Conservation (phyloP, 2,797 vertebrate genomes). For the Spinus pinus region DNA sequence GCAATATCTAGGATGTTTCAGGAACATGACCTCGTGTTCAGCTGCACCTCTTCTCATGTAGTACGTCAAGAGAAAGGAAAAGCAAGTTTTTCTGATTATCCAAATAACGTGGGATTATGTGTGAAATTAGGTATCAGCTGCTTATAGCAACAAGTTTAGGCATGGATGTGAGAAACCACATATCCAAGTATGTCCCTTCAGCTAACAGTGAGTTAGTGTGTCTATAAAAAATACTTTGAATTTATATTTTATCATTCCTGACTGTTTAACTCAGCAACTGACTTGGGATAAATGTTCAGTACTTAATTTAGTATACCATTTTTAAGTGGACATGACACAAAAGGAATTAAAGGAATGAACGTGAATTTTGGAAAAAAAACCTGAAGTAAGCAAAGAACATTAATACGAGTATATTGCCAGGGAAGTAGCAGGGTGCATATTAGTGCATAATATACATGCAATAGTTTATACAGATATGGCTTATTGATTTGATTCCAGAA, state of each 20-base stretch:
- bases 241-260: constrained; percentile 25
- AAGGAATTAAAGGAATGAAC: constrained; percentile 29
- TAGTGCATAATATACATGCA: background rate
- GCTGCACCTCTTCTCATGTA: background rate
- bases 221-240: background rate
- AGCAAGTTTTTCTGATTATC: background rate
- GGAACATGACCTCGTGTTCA: background rate
- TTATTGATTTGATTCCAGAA: background rate
- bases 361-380: background rate
- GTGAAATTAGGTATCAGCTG: background rate
- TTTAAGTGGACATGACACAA: constrained; percentile 18
- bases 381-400: background rate
- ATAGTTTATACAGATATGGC: background rate
- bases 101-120: background rate
- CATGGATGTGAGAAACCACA: background rate
- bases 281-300: constrained; percentile 1
- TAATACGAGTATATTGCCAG: background rate
- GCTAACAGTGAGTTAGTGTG: background rate
- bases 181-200: background rate
- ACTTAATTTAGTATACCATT: constrained; percentile 44
- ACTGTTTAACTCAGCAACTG: constrained; percentile 1
- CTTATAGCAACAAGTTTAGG: background rate
- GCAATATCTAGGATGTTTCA: background rate
- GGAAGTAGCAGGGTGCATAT: background rate
- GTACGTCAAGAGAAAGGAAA: background rate